Evolutionary conservation across 2,797 vertebrate species (phyloP).

Genomic region (Channa striata): DNA sequence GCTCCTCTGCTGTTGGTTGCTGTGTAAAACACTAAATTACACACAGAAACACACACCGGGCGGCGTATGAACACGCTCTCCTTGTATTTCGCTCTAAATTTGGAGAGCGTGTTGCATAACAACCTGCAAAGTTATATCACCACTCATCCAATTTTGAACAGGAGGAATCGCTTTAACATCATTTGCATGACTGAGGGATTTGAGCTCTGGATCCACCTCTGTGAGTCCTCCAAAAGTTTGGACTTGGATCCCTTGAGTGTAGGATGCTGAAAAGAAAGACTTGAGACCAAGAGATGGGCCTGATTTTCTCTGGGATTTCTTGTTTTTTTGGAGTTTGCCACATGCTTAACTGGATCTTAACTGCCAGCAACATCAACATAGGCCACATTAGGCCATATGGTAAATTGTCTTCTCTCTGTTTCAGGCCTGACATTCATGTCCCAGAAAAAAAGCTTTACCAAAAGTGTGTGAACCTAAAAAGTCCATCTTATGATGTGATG

Average conservation of each 20-base stretch:
- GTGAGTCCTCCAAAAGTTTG: background rate
- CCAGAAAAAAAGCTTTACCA: no score
- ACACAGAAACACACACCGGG: background rate
- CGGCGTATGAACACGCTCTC: constrained; percentile 16
- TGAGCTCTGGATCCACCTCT: background rate
- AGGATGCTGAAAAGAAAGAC: background rate
- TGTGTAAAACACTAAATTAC: background rate
- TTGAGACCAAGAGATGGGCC: no score
- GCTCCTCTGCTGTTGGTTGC: background rate
- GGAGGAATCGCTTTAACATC: background rate
- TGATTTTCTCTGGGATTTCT: no score
- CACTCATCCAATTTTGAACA: background rate
- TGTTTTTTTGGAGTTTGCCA: no score
- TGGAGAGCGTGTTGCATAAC: constrained; percentile 16
- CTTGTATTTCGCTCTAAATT: constrained; percentile 10
- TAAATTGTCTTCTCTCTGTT: no score
- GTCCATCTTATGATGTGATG: no score
- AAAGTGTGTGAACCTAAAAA: no score
- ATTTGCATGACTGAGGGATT: background rate
- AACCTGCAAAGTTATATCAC: constrained; percentile 26
- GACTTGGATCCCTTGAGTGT: background rate
- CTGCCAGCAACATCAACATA: no score
- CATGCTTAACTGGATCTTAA: no score
- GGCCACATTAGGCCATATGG: no score
- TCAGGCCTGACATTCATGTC: no score